Evolutionary conservation across 2,113 vertebrate species (phyloP).

Genomic region (Ciconia stormi): DNA sequence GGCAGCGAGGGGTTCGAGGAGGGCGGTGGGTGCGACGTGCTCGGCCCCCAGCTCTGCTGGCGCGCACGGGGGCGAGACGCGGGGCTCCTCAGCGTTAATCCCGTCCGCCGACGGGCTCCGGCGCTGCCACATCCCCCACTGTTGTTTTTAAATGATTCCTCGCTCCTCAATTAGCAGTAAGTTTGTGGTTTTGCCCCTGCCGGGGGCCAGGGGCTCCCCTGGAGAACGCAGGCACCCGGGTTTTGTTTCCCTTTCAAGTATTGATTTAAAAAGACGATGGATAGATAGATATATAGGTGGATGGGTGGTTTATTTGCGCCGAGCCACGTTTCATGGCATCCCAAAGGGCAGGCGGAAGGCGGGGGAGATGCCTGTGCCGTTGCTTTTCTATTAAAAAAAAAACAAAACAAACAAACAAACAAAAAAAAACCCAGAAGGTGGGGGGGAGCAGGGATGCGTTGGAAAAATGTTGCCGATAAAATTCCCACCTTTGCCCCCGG

Average conservation of each 20-base stretch:
- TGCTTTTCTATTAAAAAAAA: not conserved
- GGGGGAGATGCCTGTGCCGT: not conserved
- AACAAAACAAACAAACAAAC: too few species aligned
- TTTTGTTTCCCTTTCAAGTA: not conserved
- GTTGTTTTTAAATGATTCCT: not conserved
- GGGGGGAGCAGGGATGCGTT: not conserved
- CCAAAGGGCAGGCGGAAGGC: constrained; percentile 15
- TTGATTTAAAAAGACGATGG: not conserved
- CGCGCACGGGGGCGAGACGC: not conserved
- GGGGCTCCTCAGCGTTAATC: not conserved
- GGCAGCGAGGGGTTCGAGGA: not conserved
- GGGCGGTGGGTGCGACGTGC: not conserved
- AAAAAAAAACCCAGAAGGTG: too few species aligned
- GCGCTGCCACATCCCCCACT: not conserved
- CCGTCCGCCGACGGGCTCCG: not conserved
- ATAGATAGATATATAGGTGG: not conserved
- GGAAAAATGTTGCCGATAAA: not conserved
- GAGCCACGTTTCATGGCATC: constrained; percentile 23
- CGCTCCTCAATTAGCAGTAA: not conserved
- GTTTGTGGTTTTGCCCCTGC: not conserved
- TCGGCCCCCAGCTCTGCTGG: not conserved
- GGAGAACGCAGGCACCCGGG: not conserved
- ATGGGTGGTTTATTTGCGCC: not conserved
- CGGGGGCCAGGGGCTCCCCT: not conserved
- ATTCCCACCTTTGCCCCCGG: not conserved